These are phyloP conservation scores for Chrysocyon brachyurus DNA, from an alignment of 2,797 vertebrate species.

Conservation along the genomic window DNA sequence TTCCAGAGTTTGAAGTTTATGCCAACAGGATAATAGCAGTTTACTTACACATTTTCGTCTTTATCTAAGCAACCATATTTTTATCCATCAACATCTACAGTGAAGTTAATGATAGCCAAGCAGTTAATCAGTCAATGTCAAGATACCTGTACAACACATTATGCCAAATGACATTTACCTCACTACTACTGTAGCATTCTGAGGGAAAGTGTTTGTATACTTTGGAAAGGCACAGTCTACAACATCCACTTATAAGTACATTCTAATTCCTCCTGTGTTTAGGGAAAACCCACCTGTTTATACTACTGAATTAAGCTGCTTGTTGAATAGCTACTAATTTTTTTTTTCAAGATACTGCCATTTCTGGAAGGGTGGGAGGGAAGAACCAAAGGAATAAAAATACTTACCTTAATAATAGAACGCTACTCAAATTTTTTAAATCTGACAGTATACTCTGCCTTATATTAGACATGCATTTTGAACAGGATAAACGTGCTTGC, in stretches of 20 bases:
- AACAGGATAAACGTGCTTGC: conserved; percentile 50
- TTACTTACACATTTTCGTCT: conserved; percentile 59
- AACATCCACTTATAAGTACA: conserved; percentile 40
- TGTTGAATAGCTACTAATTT: conserved; percentile 40
- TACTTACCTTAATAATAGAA: conserved; percentile 57
- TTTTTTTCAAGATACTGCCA: not conserved
- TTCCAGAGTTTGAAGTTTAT: conserved; percentile 62
- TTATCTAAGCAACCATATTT: conserved; percentile 69
- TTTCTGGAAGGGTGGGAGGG: conserved; percentile 19
- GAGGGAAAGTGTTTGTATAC: not conserved
- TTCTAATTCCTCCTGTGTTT: conserved; percentile 45
- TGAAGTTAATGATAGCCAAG: conserved; percentile 43
- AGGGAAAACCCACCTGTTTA: conserved; percentile 39
- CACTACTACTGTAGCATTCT: not conserved
- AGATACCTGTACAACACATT: conserved; percentile 5
- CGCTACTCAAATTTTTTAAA: not conserved
- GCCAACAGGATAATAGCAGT: conserved; percentile 8
- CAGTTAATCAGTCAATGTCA: conserved; percentile 39
- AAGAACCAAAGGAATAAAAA: not conserved
- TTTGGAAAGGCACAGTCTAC: conserved; percentile 3
- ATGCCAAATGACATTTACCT: conserved; percentile 22
- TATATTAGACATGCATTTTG: not conserved
- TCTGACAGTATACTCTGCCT: not conserved
- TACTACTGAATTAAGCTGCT: conserved; percentile 29
- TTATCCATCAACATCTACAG: conserved; percentile 47